Evolutionary conservation across 1,140 invertebrate species (phyloP), one percentile per base, ranked within the genome.

Genomic region (Copidosoma floridanum): DNA sequence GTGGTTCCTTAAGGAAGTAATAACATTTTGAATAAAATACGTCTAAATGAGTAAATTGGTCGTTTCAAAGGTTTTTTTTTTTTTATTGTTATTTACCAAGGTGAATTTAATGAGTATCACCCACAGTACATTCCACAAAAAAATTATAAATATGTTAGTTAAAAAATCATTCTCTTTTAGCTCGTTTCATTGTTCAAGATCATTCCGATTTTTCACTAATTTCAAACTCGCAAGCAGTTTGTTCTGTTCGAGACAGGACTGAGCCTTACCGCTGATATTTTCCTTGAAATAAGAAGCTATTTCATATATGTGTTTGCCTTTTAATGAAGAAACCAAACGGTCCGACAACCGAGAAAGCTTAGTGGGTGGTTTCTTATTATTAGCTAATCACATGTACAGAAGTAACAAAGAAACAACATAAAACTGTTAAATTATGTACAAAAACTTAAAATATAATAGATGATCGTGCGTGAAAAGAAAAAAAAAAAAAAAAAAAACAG

Each of bases 201-300:
- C n/a, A n/a, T n/a, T n/a, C n/a, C n/a, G n/a, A n/a, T n/a, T n/a
- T 50, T 43, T 55, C 1, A 3, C 12, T 55, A 32, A 23, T 41
- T 16, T 61, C 2, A 43, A 46, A 50, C 18, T 20, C 18, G 23
- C 48, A 62, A 62, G 60, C 53, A 47, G 20, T 55, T 50, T n/a
- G n/a, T 57, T 57, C 29, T 61, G 43, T 51, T 23, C 24, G 20
- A 16, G 46, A 37, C 47, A 38, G 21, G 40, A 44, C 1, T 52
- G 1, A 51, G 40, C 18, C 78, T 82, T 82, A 83, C 82, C 82
- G 72, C 79, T 74, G 54, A 82, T 75, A 76, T 82, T 82, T 68
- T 81, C 77, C 76, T 80, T 78, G 74, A 83, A 75, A 73, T 81
- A 82, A 69, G 79, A 79, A 73, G 81, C 75, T 69, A 83, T 78